Percentiles rank a stretch among this genome's conserved stretches.
phyloP scores from a whole-genome alignment of 1,140 invertebrate species.

The Acromyrmex heyeri region DNA sequence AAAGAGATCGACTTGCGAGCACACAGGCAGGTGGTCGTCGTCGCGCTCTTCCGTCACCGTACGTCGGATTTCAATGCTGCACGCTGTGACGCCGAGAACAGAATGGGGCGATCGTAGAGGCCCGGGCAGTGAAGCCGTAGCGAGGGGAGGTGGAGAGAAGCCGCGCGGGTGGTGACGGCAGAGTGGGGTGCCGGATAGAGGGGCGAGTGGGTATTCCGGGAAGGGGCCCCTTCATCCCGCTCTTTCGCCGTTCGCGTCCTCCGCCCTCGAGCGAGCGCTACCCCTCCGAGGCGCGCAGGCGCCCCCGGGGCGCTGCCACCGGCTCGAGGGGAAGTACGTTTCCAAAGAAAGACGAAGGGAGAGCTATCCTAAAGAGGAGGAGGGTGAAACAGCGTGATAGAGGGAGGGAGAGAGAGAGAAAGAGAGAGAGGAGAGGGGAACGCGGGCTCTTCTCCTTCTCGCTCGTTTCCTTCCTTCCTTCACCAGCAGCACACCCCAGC shows the following conservation, averaged over 20 bases:
- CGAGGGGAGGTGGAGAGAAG: conserved; percentile 72
- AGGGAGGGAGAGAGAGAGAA: neutral
- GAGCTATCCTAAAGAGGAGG: conserved; percentile 30
- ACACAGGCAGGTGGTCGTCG: conserved; percentile 80
- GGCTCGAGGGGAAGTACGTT: conserved; percentile 73
- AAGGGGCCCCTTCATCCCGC: conserved; percentile 70
- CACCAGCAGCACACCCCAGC: conserved; percentile 76
- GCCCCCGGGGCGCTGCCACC: conserved; percentile 75
- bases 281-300: conserved; percentile 76
- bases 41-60: conserved; percentile 75
- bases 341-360: conserved; percentile 56
- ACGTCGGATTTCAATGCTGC: conserved; percentile 81
- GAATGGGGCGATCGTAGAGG: conserved; percentile 86
- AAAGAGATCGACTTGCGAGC: conserved; percentile 57
- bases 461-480: conserved; percentile 71
- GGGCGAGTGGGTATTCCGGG: conserved; percentile 68
- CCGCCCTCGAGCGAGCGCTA: conserved; percentile 69
- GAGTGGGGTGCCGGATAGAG: conserved; percentile 65
- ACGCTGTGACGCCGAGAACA: conserved; percentile 86
- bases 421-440: neutral
- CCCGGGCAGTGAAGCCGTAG: conserved; percentile 86
- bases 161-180: conserved; percentile 60
- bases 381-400: conserved; percentile 36
- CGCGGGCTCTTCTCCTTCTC: conserved; percentile 61
- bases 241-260: conserved; percentile 54